Evolutionary conservation across 2,888 invertebrate species (phyloP).

Genomic region (Drosophila multiciliata): DNA sequence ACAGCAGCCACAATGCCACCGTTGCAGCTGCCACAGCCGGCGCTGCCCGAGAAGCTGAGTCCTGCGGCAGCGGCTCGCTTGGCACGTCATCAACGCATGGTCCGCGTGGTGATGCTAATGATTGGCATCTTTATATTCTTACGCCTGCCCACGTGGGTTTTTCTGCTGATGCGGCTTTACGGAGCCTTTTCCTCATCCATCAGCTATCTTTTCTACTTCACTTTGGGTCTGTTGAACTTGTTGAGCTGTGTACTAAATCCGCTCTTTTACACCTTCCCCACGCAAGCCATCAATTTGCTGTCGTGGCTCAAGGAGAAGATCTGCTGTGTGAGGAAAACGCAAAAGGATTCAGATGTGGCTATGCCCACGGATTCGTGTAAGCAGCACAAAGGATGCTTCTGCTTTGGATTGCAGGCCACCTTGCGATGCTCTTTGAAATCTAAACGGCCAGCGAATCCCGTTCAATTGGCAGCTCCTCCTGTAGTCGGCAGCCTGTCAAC

Average conservation of each 20-base stretch:
- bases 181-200: constrained; percentile 67
- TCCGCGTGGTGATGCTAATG: constrained; percentile 86
- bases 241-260: constrained; percentile 87
- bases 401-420: constrained; percentile 39
- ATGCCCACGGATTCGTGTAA: constrained; percentile 44
- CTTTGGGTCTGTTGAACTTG: constrained; percentile 86
- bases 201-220: constrained; percentile 86
- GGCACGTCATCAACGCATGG: constrained; percentile 86
- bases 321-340: constrained; percentile 25
- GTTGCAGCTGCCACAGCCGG: not conserved
- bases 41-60: constrained; percentile 22
- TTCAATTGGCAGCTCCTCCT: not conserved
- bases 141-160: constrained; percentile 86
- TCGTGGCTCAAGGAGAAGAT: constrained; percentile 38
- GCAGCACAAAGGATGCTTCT: constrained; percentile 13
- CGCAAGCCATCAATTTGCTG: constrained; percentile 84
- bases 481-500: constrained; percentile 33
- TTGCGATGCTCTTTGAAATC: constrained; percentile 44
- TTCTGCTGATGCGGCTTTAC: constrained; percentile 85
- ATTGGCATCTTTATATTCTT: constrained; percentile 86
- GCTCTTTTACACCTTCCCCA: constrained; percentile 87
- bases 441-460: not conserved
- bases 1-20: not conserved
- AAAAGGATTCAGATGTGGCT: constrained; percentile 15
- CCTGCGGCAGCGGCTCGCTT: constrained; percentile 71